Conservation (phyloP, 1,140 invertebrate genomes). For the Eriocheir sinensis region DNA sequence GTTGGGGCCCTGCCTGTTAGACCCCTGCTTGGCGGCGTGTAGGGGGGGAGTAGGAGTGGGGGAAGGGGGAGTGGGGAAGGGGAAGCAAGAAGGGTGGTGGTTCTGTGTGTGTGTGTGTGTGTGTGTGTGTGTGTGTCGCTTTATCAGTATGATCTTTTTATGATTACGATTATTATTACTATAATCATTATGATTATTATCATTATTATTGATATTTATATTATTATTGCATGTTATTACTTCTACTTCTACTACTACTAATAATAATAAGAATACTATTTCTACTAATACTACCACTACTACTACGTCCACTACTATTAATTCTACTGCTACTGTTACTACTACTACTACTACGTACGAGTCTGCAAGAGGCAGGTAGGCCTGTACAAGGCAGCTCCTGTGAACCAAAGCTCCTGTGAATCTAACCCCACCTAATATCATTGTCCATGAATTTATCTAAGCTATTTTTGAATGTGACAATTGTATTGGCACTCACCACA, state of each 20-base stretch:
- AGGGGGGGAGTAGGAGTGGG: not conserved
- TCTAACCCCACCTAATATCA: too few species aligned
- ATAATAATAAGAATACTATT: not conserved
- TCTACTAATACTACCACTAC: not conserved
- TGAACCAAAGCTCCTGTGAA: too few species aligned
- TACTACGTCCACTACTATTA: not conserved
- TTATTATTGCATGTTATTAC: too few species aligned
- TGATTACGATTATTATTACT: not conserved
- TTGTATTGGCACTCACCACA: too few species aligned
- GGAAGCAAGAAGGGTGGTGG: not conserved
- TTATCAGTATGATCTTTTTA: not conserved
- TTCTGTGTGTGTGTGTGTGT: too few species aligned
- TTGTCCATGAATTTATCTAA: too few species aligned
- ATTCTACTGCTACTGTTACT: too few species aligned
- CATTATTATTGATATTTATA: too few species aligned
- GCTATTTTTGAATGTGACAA: too few species aligned
- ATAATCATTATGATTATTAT: not conserved
- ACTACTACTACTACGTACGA: not conserved
- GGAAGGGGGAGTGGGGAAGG: not conserved
- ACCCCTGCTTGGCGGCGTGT: constrained; percentile 18
- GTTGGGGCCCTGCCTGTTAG: constrained; percentile 42
- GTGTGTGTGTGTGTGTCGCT: not conserved
- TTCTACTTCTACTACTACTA: not conserved
- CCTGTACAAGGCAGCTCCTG: too few species aligned
- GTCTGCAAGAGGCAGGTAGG: too few species aligned